A percentile compares a stretch with the other conserved stretches of the same genome.
phyloP scores from a whole-genome alignment of 2,797 vertebrate species.

The Cirrhinus molitorella region DNA sequence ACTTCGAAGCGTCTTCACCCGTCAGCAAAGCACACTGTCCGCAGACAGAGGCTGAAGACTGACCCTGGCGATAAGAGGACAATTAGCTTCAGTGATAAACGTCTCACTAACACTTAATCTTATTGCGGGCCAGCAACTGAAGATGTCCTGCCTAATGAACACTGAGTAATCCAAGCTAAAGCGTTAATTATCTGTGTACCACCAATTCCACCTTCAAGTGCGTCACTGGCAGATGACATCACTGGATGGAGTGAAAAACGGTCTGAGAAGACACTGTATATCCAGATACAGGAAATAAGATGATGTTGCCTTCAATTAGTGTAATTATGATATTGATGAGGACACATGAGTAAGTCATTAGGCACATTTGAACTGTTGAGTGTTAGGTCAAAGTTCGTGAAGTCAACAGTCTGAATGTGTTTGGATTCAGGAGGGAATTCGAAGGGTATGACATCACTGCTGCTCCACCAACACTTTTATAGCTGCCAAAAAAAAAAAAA shows the following conservation, averaged over 20 bases:
- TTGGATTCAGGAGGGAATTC: background rate
- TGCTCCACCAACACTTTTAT: slow-evolving; percentile 4
- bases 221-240: slow-evolving; percentile 59
- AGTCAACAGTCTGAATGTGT: slow-evolving; percentile 10
- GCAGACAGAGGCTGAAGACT: slow-evolving; percentile 59
- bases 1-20: background rate
- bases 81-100: slow-evolving; percentile 72
- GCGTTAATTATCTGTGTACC: slow-evolving; percentile 30
- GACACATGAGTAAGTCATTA: slow-evolving; percentile 37
- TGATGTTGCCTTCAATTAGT: slow-evolving; percentile 28
- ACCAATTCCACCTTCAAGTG: slow-evolving; percentile 33
- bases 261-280: slow-evolving; percentile 24
- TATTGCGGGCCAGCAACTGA: slow-evolving; percentile 66
- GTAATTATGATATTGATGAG: slow-evolving; percentile 25
- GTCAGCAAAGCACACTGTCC: slow-evolving; percentile 39
- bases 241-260: slow-evolving; percentile 32
- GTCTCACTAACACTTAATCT: slow-evolving; percentile 74
- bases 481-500: background rate
- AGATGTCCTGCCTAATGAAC: slow-evolving; percentile 67
- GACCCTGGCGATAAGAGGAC: slow-evolving; percentile 65
- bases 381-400: slow-evolving; percentile 1
- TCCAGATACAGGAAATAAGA: slow-evolving; percentile 33
- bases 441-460: slow-evolving; percentile 33
- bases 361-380: slow-evolving; percentile 13
- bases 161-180: slow-evolving; percentile 61